Evolutionary conservation across 2,797 vertebrate genomes (phyloP).

Genomic region (Sebastes minor): DNA sequence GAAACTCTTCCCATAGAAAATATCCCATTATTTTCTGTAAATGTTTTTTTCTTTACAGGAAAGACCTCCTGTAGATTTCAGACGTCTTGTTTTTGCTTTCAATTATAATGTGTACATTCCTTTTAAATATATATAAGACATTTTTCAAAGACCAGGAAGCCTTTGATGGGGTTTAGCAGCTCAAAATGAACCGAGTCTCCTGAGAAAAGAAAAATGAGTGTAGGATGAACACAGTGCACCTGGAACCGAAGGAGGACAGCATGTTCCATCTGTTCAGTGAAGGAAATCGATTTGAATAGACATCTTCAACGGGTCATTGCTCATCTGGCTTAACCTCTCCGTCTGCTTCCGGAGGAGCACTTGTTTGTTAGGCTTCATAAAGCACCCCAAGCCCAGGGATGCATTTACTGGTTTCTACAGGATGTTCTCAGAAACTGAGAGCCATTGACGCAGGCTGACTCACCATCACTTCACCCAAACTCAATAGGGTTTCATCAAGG

Average conservation of each 20-base stretch:
- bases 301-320: conserved; percentile 18
- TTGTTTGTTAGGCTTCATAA: conserved; percentile 1
- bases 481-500: conserved; percentile 53
- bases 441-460: conserved; percentile 22
- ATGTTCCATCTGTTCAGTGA: conserved; percentile 43
- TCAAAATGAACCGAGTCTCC: conserved; percentile 34
- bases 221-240: conserved; percentile 29
- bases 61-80: conserved; percentile 33
- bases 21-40: conserved; percentile 1
- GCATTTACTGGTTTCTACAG: conserved; percentile 23
- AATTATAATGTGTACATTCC: conserved; percentile 24
- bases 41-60: conserved; percentile 28
- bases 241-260: conserved; percentile 41
- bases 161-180: conserved; percentile 24
- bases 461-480: conserved; percentile 36
- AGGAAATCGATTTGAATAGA: conserved; percentile 48
- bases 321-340: conserved; percentile 41
- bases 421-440: conserved; percentile 50
- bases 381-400: conserved; percentile 9
- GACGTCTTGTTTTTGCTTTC: conserved; percentile 18
- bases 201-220: conserved; percentile 19
- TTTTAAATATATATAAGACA: neutral
- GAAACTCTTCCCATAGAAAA: conserved; percentile 48
- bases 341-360: conserved; percentile 4
- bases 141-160: neutral